Evolutionary conservation across 2,113 vertebrate species (phyloP), one percentile per base, ranked within the genome.

Genomic region (Mus spicilegus): DNA sequence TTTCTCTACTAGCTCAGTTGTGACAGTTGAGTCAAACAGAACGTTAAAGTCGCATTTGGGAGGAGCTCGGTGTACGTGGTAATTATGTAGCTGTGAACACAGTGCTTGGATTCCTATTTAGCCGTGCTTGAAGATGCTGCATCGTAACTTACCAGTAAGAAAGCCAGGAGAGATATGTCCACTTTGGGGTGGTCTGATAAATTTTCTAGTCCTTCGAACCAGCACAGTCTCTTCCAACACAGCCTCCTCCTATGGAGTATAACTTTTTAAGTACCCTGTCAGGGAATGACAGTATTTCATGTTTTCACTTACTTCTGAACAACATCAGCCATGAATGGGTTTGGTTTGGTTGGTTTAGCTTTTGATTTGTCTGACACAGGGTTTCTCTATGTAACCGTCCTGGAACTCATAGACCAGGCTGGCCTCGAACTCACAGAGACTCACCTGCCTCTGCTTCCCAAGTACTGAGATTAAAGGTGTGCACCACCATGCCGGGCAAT

Each of bases 201-300:
- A 14, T 93, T 85, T 92, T 84, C 69, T 93, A 77, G 75, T 77
- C 36, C 42, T 76, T 96, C 36, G 36, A 93, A 69, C 22, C 63
- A 92, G 91, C 36, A n/a, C 46, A 78, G 0, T 87, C 90, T 91
- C 54, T 46, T 87, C 51, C 58, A 30, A 30, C 39, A 39, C 51
- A 82, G 0, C 89, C 90, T 91, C 49, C 65, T 85, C 36, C 58
- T 5, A 0, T 39, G 73, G 67, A 73, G 88, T 80, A 56, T 1
- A 17, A 92, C 89, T 94, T 96, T 95, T 95, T 82, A 90, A 96
- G 85, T 94, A 19, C 73, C 75, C 30, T 92, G 46, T 89, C 33
- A 78, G 63, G 82, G 46, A 92, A 93, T 36, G 70, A 51, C 69
- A 88, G 24, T 92, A 56, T 89, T 96, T 95, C n/a, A 61, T 86